Evolutionary conservation across 2,797 vertebrate species (phyloP).

Genomic region (Eulemur mongoz): DNA sequence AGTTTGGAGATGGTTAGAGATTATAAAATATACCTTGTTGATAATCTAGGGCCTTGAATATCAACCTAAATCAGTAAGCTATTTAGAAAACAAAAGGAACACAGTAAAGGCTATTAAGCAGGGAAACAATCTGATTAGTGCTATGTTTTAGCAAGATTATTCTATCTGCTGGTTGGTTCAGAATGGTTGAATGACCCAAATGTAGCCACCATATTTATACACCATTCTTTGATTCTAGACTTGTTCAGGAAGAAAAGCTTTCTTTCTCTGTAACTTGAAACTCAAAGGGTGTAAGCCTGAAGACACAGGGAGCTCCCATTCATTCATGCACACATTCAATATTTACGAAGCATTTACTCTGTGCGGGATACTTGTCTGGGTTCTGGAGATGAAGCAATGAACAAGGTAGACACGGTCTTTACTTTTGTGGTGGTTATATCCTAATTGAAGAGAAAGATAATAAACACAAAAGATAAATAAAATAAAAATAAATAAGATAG

Average conservation of each 20-base stretch:
- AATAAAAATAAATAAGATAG: background rate
- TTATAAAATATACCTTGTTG: background rate
- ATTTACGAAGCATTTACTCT: background rate
- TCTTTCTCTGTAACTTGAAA: background rate
- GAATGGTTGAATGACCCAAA: background rate
- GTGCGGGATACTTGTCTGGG: background rate
- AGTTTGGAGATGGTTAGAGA: background rate
- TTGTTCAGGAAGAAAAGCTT: background rate
- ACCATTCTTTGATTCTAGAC: background rate
- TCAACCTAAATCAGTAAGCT: background rate
- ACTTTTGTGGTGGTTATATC: background rate
- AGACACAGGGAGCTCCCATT: background rate
- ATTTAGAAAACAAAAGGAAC: constrained; percentile 2
- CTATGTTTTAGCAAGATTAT: background rate
- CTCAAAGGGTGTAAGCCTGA: background rate
- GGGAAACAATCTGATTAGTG: background rate
- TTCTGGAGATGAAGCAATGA: background rate
- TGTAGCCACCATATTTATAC: background rate
- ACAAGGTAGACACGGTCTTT: background rate
- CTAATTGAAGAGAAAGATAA: constrained; percentile 4
- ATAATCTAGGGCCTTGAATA: background rate
- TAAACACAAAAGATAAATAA: background rate
- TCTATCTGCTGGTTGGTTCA: background rate
- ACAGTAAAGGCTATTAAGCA: background rate
- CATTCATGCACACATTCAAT: background rate